A percentile compares a stretch with the other conserved stretches of the same genome.
Conservation (phyloP, 2,113 vertebrate genomes). For the cattle (Bos taurus) region DNA sequence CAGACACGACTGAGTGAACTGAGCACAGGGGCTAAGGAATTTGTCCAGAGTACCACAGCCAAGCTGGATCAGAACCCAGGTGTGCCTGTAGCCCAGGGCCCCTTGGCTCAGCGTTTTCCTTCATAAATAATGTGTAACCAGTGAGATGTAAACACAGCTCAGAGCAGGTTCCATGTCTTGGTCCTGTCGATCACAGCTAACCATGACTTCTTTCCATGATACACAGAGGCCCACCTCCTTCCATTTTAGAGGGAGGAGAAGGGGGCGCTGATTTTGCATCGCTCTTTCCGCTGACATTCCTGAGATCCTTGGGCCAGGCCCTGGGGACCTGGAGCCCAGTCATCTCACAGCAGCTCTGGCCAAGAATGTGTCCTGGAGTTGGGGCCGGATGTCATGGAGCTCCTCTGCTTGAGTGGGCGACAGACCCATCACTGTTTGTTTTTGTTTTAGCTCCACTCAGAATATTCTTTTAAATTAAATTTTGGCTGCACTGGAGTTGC, state of each 20-base stretch:
- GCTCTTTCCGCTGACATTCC: background rate
- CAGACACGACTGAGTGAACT: background rate
- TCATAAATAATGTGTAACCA: fast-evolving
- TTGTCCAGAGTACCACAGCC: background rate
- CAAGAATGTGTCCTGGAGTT: background rate
- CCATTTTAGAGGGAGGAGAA: fast-evolving
- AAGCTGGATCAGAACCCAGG: background rate
- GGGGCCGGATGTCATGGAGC: background rate
- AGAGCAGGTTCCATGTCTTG: background rate
- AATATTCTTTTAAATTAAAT: background rate
- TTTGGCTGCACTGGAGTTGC: background rate
- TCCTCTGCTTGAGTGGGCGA: background rate
- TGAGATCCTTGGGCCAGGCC: background rate
- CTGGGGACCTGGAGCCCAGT: background rate
- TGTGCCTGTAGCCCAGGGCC: background rate
- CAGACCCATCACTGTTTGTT: background rate
- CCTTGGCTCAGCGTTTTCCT: fast-evolving
- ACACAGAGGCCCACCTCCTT: too few relatives aligned
- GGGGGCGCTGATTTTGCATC: background rate
- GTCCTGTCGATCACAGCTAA: background rate
- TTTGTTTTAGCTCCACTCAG: background rate
- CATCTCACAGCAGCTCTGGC: background rate
- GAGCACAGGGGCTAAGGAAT: background rate
- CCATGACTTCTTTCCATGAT: background rate
- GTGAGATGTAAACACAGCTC: background rate